These are phyloP conservation scores for Pinctada fucata DNA, from an alignment of 2,888 invertebrate genomes.

Conservation along the genomic window DNA sequence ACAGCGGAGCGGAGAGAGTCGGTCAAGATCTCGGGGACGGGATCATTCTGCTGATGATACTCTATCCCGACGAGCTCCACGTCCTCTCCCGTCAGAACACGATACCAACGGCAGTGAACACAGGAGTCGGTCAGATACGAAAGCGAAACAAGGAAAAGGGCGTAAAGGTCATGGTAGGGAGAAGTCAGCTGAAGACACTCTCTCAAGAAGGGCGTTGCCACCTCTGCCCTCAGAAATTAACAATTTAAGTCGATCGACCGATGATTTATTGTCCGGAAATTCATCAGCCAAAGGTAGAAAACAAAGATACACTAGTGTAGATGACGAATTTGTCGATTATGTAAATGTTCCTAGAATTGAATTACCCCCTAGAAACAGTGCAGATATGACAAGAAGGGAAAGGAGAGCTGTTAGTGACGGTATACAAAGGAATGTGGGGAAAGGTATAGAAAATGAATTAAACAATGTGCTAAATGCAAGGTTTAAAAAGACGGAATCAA, in stretches of 20 bases:
- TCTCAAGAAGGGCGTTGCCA: background rate
- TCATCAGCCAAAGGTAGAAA: background rate
- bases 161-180: background rate
- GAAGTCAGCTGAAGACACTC: background rate
- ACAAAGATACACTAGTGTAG: background rate
- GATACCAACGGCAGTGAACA: background rate
- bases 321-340: background rate
- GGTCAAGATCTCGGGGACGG: background rate
- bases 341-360: background rate
- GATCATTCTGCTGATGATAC: background rate
- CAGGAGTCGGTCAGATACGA: background rate
- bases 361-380: background rate
- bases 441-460: background rate
- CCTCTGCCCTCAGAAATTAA: background rate
- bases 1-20: background rate
- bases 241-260: background rate
- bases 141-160: background rate
- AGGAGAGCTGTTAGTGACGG: too few species aligned
- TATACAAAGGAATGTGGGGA: background rate
- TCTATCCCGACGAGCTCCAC: background rate
- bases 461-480: background rate
- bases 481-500: background rate
- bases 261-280: background rate
- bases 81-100: too few species aligned
- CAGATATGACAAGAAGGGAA: too few species aligned